Base-by-base conservation (phyloP, 2,113 vertebrate species). In the Phalacrocorax brasilianus region DNA sequence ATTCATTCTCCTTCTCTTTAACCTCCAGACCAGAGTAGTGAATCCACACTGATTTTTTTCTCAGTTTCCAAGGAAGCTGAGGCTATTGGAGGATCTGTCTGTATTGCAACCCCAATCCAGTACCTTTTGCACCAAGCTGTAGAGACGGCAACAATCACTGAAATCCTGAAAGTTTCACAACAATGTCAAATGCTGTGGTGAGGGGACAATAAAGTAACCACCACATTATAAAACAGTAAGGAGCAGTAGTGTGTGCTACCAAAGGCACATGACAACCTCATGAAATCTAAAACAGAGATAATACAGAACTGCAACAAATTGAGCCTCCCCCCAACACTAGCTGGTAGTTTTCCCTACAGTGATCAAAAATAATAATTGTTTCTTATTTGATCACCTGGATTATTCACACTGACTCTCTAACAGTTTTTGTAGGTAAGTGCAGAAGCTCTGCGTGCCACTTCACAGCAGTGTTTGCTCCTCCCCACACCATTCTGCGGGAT, bases 391-490 rank as follows among this genome's bases (percentile, higher is more conserved):
- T 47, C 32, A 55, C 15, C 18, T 42, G 22, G 20, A 42, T 88
- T 89, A 45, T 81, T 92, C 2, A 2, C 8, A 14, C 18, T 74
- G 76, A 38, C 9, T 63, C 4, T 56, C 22, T 70, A 40, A 56
- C 27, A 61, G 0, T 0, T 71, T 78, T 81, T 1, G 2, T 3
- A 66, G 66, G 33, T 59, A 70, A 76, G 63, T 27, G 30, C 27
- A 62, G 33, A 58, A 85, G 28, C 8, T 22, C 53, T 55, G 10
- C 3, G 3, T 68, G 52, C 20, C 11, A 2, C 18, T 81, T 30
- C 38, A 23, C 24, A 61, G 53, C 58, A 68, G 27, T 5, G 20
- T 24, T 59, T 5, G 1, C 7, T 84, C 33, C 38, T 61, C 49
- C 42, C 65, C n/a, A 56, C 12, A 4, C 27, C 42, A 32, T 3